These are phyloP conservation scores for Dinoponera quadriceps DNA, from an alignment of 1,140 invertebrate genomes.

Conservation along the genomic window DNA sequence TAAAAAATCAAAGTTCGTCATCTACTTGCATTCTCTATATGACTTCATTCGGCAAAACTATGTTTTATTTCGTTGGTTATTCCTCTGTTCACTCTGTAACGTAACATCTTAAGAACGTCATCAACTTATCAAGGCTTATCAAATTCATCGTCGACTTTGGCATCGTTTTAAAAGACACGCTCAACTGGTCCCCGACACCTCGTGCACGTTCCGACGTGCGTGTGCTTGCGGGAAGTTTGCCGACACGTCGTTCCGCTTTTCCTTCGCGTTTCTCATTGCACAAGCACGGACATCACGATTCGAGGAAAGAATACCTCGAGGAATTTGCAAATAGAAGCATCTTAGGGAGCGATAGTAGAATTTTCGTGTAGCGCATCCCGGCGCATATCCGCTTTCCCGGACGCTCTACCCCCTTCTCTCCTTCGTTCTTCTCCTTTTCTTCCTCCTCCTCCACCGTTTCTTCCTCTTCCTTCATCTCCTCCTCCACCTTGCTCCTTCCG, in stretches of 20 bases:
- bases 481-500: neutral
- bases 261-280: neutral
- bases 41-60: neutral
- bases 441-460: neutral
- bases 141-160: too few relatives aligned
- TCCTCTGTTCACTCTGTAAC: too few relatives aligned
- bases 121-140: too few relatives aligned
- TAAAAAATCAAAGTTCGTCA: neutral
- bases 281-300: neutral
- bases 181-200: neutral
- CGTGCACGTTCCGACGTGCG: neutral
- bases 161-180: slow-evolving; percentile 9
- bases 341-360: slow-evolving; percentile 53
- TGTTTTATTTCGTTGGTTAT: neutral
- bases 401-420: neutral
- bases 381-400: slow-evolving; percentile 42
- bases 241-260: neutral
- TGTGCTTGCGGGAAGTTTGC: slow-evolving; percentile 8
- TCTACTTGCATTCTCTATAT: neutral
- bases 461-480: neutral
- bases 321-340: slow-evolving; percentile 59
- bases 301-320: slow-evolving; percentile 14
- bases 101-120: too few relatives aligned
- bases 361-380: slow-evolving; percentile 46
- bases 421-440: neutral